Evolutionary conservation across 2,797 vertebrate species (phyloP), one percentile per base, ranked within the genome.

Genomic region (Falco novaeseelandiae): DNA sequence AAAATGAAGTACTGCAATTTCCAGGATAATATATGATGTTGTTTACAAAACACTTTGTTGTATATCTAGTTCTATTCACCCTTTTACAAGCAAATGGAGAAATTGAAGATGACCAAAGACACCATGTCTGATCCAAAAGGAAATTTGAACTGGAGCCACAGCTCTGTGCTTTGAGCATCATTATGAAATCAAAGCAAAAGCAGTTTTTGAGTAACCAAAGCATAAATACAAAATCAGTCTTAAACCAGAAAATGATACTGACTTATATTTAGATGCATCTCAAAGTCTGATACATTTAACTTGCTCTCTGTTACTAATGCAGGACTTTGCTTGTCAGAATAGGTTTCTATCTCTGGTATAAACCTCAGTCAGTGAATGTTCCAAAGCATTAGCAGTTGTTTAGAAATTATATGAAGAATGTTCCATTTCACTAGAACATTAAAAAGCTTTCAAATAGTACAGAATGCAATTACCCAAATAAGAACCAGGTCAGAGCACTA

Each of bases 391-490:
- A 94, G 62, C 25, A 14, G 32, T 67, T 10, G 1, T 81, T 94
- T 77, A 69, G 76, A 82, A 89, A 88, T 29, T 21, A 59, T 89
- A 76, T 19, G 58, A 82, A 90, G 77, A 90, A 86, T 89, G 74
- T 95, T 93, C 83, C 15, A 58, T 93, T 87, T 93, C 66, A 76
- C 15, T 30, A 77, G 90, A 90, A 84, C 30, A 72, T 79, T 90
- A 62, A 66, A 96, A 95, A 94, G 55, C 73, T 96, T 95, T 92
- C 80, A 69, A 62, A 88, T 20, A 66, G 83, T 82, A 90, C 80
- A 93, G 88, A 90, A 90, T 91, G 83, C 57, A 84, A 58, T 62
- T 82, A 82, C 46, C 22, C 62, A 90, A 93, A 84, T 66, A 84
- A 82, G 80, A 93, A 87, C 34, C 88, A 82, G 94, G 83, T 96